Conservation (phyloP, 2,888 invertebrate genomes). For the Tineola bisselliella region DNA sequence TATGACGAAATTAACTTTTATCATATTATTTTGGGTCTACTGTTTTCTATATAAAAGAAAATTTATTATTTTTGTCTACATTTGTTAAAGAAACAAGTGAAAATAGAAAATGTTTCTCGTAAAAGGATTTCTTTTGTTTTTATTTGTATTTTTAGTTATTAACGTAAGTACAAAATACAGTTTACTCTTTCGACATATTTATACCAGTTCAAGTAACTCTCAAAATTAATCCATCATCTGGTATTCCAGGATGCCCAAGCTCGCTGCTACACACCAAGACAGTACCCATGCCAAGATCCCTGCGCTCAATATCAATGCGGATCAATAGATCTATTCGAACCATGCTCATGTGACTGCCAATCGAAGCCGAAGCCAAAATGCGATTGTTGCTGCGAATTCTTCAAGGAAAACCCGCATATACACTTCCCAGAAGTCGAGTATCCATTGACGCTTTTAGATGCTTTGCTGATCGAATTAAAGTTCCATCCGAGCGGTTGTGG, state of each 20-base stretch:
- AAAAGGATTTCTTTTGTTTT: not conserved
- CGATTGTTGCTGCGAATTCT: constrained; percentile 18
- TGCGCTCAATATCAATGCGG: constrained; percentile 14
- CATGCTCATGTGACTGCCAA: not conserved
- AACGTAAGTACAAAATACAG: not conserved
- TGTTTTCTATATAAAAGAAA: constrained; percentile 5
- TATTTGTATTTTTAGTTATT: not conserved
- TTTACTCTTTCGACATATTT: not conserved
- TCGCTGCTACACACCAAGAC: constrained; percentile 14
- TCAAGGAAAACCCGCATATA: constrained; percentile 23
- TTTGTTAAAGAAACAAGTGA: constrained; percentile 7
- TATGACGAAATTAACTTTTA: constrained; percentile 12
- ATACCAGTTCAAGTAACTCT: too few relatives aligned
- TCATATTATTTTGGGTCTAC: not conserved
- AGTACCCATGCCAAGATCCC: constrained; percentile 18
- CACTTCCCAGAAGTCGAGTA: constrained; percentile 46
- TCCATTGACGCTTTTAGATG: constrained; percentile 28
- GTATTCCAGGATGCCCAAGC: not conserved
- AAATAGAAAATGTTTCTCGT: not conserved
- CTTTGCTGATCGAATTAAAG: constrained; percentile 17
- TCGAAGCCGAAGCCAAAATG: constrained; percentile 7
- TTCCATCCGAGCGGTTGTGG: not conserved
- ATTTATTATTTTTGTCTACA: not conserved
- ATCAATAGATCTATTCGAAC: not conserved
- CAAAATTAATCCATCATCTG: too few relatives aligned